Evolutionary conservation across 2,888 invertebrate genomes (phyloP), one percentile per base, ranked within the genome.

Genomic region (Boloria selene): DNA sequence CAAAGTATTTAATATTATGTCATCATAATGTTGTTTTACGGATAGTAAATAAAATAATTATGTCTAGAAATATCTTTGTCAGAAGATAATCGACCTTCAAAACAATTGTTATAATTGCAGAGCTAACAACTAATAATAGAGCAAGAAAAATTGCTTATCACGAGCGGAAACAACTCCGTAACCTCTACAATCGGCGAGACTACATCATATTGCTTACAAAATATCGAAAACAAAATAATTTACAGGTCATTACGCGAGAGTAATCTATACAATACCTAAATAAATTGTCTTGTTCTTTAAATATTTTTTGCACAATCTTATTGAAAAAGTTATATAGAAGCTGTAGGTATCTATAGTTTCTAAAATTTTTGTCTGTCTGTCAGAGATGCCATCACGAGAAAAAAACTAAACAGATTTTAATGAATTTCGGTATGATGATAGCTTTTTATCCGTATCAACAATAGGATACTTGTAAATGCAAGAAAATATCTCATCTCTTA

Each of bases 21-120:
- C 54, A 18, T 44, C 18, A 38, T 55, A 55, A 45, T 56, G 45
- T 22, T 22, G 18, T 44, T 45, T 44, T 13, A 56, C 55, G 22
- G 18, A 44, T 16, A 10, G 44, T 22, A 56, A 45, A 53, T 53
- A 22, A 26, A 49, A 49, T 44, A 58, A 44, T 65, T 60, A 18
- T n/a, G 22, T 50, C 45, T 63, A 22, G 44, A 22, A 44, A 56
- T 56, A 45, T 26, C 26, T 13, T 1, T n/a, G 7, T n/a, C 5
- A 53, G n/a, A 13, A 52, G 16, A 58, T 58, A 49, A 59, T 38
- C 31, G 49, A 45, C 49, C 58, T 59, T 59, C 59, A 49, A 49
- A 49, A 59, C 63, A 50, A 55, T 63, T 55, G 17, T 55, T 55
- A 42, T 55, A 51, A 56, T 63, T 63, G 50, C 47, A 14, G 49